These are phyloP conservation scores for Penaeus vannamei DNA, from an alignment of 1,140 invertebrate genomes.

Conservation along the genomic window DNA sequence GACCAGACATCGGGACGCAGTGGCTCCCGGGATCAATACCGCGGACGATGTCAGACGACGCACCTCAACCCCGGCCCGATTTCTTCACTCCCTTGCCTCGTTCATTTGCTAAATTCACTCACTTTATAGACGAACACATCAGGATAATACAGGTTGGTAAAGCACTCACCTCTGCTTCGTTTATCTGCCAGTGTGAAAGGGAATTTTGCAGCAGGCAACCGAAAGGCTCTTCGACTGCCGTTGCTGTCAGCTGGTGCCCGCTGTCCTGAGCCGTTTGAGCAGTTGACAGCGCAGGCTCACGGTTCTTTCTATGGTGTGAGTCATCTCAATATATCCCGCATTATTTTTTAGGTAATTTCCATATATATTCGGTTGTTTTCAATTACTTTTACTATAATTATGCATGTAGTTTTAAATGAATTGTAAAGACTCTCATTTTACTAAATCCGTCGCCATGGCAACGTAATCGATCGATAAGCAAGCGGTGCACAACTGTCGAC, in stretches of 20 bases:
- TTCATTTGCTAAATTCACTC: conserved; percentile 48
- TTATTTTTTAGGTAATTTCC: too few relatives aligned
- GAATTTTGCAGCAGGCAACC: conserved; percentile 56
- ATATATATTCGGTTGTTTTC: too few relatives aligned
- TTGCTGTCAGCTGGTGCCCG: conserved; percentile 56
- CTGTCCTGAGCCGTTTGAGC: background rate
- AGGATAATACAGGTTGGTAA: conserved; percentile 54
- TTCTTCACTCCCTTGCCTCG: conserved; percentile 36
- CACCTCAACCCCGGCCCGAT: conserved; percentile 57
- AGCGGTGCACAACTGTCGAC: conserved; percentile 44
- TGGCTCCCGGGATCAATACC: conserved; percentile 50
- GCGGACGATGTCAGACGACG: conserved; percentile 53
- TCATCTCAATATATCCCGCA: too few relatives aligned
- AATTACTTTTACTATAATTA: too few relatives aligned
- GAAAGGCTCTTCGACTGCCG: conserved; percentile 21
- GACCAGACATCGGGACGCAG: conserved; percentile 37
- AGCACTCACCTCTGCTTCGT: conserved; percentile 21
- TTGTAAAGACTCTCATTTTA: conserved; percentile 32
- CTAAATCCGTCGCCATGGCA: conserved; percentile 35
- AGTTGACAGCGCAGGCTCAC: conserved; percentile 30
- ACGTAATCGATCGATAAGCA: conserved; percentile 57
- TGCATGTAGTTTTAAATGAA: too few relatives aligned
- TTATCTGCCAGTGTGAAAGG: background rate
- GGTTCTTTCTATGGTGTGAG: background rate
- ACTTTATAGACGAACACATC: conserved; percentile 49